Evolutionary conservation across 2,797 vertebrate genomes (phyloP).

Genomic region (Anguilla anguilla): DNA sequence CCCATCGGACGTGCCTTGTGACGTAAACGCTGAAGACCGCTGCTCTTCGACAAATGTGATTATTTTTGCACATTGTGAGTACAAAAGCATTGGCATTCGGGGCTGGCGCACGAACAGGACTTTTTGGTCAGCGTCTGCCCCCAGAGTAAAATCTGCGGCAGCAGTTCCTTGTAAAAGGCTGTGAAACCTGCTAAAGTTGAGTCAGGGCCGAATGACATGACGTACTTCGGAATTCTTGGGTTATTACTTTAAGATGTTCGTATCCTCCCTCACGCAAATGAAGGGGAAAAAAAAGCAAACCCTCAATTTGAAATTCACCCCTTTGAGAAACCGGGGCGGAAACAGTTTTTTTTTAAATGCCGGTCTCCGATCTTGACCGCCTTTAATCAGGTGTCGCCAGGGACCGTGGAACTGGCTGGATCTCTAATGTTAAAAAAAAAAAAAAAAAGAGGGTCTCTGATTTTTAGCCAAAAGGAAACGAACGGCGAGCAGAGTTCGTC

Average conservation of each 20-base stretch:
- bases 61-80: not conserved
- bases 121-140: not conserved
- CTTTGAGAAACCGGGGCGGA: not conserved
- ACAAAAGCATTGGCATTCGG: not conserved
- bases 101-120: not conserved
- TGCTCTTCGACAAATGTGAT: not conserved
- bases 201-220: slow-evolving; percentile 49
- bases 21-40: not conserved
- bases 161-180: slow-evolving; percentile 22
- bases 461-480: not conserved
- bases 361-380: not conserved
- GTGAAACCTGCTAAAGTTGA: slow-evolving; percentile 39
- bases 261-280: slow-evolving; percentile 48
- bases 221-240: slow-evolving; percentile 59
- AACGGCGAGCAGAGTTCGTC: not conserved
- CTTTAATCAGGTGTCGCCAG: not conserved
- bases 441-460: not conserved
- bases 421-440: slow-evolving; percentile 5
- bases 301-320: not conserved
- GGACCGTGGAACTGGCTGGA: not conserved
- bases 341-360: not conserved
- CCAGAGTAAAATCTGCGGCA: not conserved
- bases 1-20: not conserved
- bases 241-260: slow-evolving; percentile 75
- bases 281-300: not conserved